Percentiles rank a stretch among this genome's conserved stretches.
phyloP scores from a whole-genome alignment of 2,888 invertebrate genomes.

The Nephrotoma appendiculata region DNA sequence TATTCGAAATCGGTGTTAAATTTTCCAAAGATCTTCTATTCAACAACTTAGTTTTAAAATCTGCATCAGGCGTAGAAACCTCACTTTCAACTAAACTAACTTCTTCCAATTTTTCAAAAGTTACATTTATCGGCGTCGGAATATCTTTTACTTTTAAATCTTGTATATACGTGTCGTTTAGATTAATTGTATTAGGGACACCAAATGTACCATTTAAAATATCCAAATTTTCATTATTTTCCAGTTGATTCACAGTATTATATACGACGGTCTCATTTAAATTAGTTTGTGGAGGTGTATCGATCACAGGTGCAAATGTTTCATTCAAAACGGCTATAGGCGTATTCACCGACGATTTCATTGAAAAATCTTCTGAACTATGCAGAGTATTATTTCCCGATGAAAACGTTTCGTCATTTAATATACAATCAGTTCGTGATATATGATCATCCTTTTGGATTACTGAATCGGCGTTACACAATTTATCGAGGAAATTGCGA shows the following conservation, averaged over 20 bases:
- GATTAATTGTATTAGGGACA: constrained; percentile 8
- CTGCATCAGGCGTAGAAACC: neutral
- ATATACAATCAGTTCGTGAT: constrained; percentile 22
- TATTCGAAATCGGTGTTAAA: neutral
- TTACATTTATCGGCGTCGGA: neutral
- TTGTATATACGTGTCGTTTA: neutral
- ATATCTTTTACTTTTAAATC: neutral
- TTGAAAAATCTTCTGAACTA: constrained; percentile 18
- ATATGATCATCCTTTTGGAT: constrained; percentile 27
- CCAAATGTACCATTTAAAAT: constrained; percentile 12
- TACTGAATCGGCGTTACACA: constrained; percentile 29
- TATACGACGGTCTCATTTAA: neutral
- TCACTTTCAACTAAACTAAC: neutral
- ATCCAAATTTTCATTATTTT: constrained; percentile 12
- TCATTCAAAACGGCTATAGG: neutral
- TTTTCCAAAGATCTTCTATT: neutral
- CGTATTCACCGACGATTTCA: neutral
- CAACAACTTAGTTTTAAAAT: neutral
- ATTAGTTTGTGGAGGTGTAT: neutral
- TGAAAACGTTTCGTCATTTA: neutral
- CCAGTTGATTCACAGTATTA: constrained; percentile 8
- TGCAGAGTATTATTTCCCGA: constrained; percentile 30
- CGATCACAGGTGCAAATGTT: neutral
- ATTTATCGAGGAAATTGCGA: constrained; percentile 25
- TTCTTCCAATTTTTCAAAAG: neutral